A percentile compares a stretch with the other conserved stretches of the same genome.
Evolutionary conservation across 1,140 invertebrate species (phyloP).

Genomic region (Whitmania pigra): DNA sequence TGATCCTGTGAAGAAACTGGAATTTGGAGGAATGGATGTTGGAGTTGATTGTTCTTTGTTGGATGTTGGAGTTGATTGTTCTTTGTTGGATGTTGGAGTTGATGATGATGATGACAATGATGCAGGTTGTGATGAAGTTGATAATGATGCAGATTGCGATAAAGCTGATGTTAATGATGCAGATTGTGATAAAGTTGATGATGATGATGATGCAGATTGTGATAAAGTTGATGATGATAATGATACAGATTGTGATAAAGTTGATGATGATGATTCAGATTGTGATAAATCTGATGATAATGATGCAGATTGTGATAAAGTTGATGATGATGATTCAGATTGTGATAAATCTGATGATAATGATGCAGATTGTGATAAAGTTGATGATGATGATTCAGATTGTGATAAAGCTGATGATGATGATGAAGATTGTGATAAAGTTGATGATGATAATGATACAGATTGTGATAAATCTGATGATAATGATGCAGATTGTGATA

Average conservation of each 20-base stretch:
- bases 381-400: not conserved
- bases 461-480: not conserved
- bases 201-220: slow-evolving; percentile 11
- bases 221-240: slow-evolving; percentile 2
- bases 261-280: too few species aligned
- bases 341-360: too few species aligned
- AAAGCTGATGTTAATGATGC: not conserved
- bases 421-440: not conserved
- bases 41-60: too few species aligned
- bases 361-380: not conserved
- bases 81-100: not conserved
- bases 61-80: too few species aligned
- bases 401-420: not conserved
- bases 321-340: too few species aligned
- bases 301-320: not conserved
- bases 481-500: not conserved
- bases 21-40: too few species aligned
- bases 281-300: not conserved
- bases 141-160: not conserved
- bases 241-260: too few species aligned
- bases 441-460: not conserved
- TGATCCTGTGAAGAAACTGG: too few species aligned
- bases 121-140: not conserved
- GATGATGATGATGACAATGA: not conserved
- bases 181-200: too few species aligned